Evolutionary conservation across 2,797 vertebrate genomes (phyloP).

Genomic region (Staurois parvus): DNA sequence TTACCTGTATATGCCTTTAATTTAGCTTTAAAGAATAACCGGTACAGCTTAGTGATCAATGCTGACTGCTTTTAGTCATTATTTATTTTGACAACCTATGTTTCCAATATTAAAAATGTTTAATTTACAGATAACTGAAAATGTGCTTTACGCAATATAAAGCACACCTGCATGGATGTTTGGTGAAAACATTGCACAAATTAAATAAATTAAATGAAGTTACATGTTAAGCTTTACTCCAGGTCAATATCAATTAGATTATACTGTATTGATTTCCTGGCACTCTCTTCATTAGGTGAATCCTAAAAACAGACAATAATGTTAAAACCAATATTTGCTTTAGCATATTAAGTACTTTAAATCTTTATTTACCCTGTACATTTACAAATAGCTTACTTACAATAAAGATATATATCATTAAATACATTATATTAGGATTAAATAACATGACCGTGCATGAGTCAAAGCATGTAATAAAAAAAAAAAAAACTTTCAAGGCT

Average conservation of each 20-base stretch:
- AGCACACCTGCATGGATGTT: not conserved
- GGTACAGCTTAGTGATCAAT: too few species aligned
- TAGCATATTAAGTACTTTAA: slow-evolving; percentile 4
- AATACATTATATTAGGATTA: not conserved
- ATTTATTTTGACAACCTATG: not conserved
- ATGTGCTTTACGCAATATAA: not conserved
- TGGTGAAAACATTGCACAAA: not conserved
- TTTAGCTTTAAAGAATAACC: too few species aligned
- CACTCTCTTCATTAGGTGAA: slow-evolving; percentile 4
- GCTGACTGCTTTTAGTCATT: not conserved
- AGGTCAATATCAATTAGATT: slow-evolving; percentile 15
- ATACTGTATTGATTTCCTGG: slow-evolving; percentile 23
- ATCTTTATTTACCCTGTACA: not conserved
- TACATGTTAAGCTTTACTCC: slow-evolving; percentile 13
- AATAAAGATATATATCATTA: not conserved
- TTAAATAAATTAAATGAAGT: slow-evolving; percentile 12
- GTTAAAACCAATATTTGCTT: not conserved
- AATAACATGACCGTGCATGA: too few species aligned
- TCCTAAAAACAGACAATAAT: slow-evolving; percentile 8
- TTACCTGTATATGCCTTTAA: too few species aligned
- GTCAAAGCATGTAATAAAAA: too few species aligned
- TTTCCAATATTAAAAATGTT: not conserved
- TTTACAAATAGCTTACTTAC: not conserved
- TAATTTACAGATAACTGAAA: not conserved
- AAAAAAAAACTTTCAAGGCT: too few species aligned